A percentile compares a stretch with the other conserved stretches of the same genome.
Conservation (phyloP, 2,113 vertebrate species). For the Caranx melampygus region DNA sequence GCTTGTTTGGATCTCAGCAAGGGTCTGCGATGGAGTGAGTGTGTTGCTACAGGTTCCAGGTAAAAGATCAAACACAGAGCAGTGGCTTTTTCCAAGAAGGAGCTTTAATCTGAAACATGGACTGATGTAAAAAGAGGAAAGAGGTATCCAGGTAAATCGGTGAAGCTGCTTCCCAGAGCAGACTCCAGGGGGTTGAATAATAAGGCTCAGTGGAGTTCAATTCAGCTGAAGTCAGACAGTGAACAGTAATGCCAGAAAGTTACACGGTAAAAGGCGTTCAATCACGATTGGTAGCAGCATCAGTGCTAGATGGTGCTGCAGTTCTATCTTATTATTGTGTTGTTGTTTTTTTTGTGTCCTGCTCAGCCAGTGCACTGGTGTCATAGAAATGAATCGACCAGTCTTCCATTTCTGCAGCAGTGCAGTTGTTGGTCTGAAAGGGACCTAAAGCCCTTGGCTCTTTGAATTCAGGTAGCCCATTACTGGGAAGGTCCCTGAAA, state of each 20-base stretch:
- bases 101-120: slow-evolving; percentile 2
- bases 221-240: not conserved
- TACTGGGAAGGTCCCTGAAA: slow-evolving; percentile 27
- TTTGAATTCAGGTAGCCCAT: slow-evolving; percentile 57
- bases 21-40: slow-evolving; percentile 5
- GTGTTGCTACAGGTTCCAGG: slow-evolving; percentile 20
- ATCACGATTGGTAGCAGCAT: not conserved
- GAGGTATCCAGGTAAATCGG: not conserved
- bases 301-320: not conserved
- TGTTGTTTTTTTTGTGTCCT: not conserved
- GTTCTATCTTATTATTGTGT: not conserved
- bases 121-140: not conserved
- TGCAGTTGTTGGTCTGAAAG: slow-evolving; percentile 1
- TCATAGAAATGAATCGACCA: slow-evolving; percentile 1
- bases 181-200: not conserved
- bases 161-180: not conserved
- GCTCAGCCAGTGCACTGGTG: not conserved
- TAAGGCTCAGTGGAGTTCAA: not conserved
- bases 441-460: slow-evolving; percentile 7
- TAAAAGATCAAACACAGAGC: slow-evolving; percentile 20
- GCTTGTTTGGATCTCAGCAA: not conserved
- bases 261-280: not conserved
- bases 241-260: not conserved
- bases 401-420: not conserved
- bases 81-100: not conserved